phyloP scores from a whole-genome alignment of 2,888 invertebrate species.

The Caenorhabditis sp. region DNA sequence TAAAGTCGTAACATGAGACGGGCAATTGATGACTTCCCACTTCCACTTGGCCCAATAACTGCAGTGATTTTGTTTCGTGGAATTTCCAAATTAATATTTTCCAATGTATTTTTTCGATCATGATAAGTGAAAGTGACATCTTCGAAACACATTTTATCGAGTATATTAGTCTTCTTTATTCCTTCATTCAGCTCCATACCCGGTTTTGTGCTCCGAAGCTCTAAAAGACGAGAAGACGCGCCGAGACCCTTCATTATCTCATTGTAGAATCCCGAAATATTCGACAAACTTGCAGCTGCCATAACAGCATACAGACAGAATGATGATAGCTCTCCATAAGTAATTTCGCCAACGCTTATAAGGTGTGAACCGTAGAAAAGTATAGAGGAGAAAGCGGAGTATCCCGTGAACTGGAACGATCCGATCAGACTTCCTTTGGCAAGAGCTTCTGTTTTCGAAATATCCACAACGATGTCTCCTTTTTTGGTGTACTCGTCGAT shows the following conservation, averaged over 20 bases:
- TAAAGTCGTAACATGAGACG: constrained; percentile 80
- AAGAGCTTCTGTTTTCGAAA: constrained; percentile 84
- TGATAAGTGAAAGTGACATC: constrained; percentile 78
- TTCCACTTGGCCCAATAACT: constrained; percentile 87
- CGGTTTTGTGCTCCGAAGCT: constrained; percentile 84
- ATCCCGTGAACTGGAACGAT: constrained; percentile 72
- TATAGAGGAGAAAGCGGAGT: constrained; percentile 57
- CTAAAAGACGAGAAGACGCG: constrained; percentile 86
- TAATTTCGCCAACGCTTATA: constrained; percentile 54
- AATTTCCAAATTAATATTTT: constrained; percentile 78
- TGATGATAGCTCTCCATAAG: constrained; percentile 80
- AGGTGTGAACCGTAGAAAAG: constrained; percentile 60
- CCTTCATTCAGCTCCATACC: constrained; percentile 79
- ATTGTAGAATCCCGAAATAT: constrained; percentile 85
- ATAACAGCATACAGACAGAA: constrained; percentile 85
- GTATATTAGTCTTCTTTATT: constrained; percentile 21
- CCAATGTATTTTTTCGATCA: constrained; percentile 76
- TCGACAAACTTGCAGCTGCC: constrained; percentile 51
- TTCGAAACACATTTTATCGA: constrained; percentile 75
- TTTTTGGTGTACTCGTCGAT: constrained; percentile 78
- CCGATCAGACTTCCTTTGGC: constrained; percentile 89
- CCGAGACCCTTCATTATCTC: constrained; percentile 91
- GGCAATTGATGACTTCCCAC: constrained; percentile 91
- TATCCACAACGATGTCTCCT: constrained; percentile 79
- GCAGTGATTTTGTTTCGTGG: constrained; percentile 81